Evolutionary conservation across 2,113 vertebrate genomes (phyloP).

Genomic region (Nothoprocta perdicaria): DNA sequence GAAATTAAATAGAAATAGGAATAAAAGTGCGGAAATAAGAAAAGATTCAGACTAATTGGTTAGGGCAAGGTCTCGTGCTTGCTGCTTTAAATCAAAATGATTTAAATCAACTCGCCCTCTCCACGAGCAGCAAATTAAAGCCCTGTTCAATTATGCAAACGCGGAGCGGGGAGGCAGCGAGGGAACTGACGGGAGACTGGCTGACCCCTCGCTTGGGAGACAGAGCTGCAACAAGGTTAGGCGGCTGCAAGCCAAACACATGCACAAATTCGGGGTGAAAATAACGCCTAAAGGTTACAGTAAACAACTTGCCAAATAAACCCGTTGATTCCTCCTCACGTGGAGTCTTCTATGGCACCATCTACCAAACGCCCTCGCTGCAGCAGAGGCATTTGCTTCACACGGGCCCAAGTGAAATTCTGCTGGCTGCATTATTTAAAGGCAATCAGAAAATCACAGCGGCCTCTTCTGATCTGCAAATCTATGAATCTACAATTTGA

Average conservation of each 20-base stretch:
- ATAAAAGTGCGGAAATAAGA: background rate
- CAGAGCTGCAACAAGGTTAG: conserved; percentile 55
- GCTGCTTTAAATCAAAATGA: conserved; percentile 2
- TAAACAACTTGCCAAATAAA: background rate
- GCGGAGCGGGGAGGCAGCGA: conserved; percentile 28
- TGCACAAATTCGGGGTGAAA: conserved; percentile 35
- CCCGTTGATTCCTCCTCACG: background rate
- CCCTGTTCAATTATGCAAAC: conserved; percentile 49
- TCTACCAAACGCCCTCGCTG: background rate
- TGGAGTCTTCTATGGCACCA: background rate
- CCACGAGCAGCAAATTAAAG: conserved; percentile 22
- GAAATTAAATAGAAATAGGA: background rate
- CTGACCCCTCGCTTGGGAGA: conserved; percentile 22
- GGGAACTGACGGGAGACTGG: conserved; percentile 41
- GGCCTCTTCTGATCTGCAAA: background rate
- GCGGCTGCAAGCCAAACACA: conserved; percentile 28
- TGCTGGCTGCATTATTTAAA: background rate
- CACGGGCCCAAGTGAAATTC: background rate
- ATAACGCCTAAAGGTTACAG: background rate
- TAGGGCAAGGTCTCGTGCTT: conserved; percentile 24
- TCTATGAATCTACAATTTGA: background rate
- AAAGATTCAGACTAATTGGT: background rate
- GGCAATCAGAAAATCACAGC: background rate
- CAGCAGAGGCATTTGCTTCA: rapidly evolving
- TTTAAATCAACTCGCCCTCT: conserved; percentile 31